Conservation (phyloP, 2,113 vertebrate genomes). For the Eonycteris spelaea region DNA sequence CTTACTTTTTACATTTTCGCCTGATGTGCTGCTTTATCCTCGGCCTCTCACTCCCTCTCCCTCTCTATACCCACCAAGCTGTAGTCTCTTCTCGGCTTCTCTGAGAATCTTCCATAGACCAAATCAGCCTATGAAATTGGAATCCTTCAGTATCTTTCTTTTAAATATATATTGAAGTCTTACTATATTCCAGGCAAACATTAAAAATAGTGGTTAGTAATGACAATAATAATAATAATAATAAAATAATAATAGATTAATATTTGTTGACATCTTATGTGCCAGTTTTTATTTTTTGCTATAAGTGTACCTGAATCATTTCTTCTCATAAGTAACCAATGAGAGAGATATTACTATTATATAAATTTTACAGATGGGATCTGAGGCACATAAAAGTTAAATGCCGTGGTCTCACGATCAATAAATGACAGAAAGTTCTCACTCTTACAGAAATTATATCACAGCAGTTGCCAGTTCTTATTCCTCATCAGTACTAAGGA, state of each 20-base stretch:
- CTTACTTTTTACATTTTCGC: background rate
- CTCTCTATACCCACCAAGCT: background rate
- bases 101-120: background rate
- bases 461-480: background rate
- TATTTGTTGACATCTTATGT: background rate
- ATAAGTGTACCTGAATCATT: background rate
- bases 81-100: background rate
- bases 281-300: background rate
- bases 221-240: background rate
- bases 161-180: background rate
- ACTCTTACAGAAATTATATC: background rate
- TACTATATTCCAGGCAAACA: background rate
- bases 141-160: background rate
- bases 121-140: background rate
- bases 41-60: rapidly evolving
- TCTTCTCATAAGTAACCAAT: background rate
- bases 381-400: background rate
- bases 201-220: background rate
- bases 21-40: background rate
- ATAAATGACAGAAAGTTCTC: background rate
- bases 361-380: background rate
- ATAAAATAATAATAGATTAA: background rate
- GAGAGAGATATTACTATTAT: background rate
- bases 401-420: background rate
- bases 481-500: background rate